Evolutionary conservation across 2,888 invertebrate species (phyloP).

Genomic region (Lacanobia wlatinum): DNA sequence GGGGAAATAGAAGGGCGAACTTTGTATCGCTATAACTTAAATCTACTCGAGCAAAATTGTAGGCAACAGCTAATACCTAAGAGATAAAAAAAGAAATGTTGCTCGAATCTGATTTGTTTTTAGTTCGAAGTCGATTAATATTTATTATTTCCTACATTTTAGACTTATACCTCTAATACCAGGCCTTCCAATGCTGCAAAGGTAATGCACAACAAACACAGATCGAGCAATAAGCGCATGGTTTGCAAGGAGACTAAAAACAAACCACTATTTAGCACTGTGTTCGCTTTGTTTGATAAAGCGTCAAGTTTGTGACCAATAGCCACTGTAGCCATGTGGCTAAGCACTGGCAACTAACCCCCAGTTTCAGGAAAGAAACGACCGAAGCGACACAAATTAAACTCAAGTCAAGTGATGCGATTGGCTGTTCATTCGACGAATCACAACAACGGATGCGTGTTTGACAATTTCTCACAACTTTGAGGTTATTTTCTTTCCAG

Average conservation of each 20-base stretch:
- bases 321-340: constrained; percentile 50
- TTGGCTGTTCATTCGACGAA: neutral
- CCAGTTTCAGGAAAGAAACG: neutral
- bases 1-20: neutral
- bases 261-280: constrained; percentile 26
- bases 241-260: neutral
- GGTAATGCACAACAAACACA: constrained; percentile 31
- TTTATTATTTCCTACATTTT: constrained; percentile 70
- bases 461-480: neutral
- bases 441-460: neutral
- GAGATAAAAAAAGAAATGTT: neutral
- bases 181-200: constrained; percentile 73
- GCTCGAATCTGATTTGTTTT: too few relatives aligned
- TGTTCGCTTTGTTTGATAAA: constrained; percentile 45
- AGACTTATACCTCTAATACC: constrained; percentile 73
- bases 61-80: too few relatives aligned
- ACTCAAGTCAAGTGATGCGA: neutral
- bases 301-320: constrained; percentile 31
- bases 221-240: neutral
- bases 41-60: too few relatives aligned
- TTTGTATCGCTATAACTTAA: neutral
- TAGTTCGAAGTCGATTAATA: constrained; percentile 11
- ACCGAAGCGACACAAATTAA: neutral
- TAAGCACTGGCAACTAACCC: constrained; percentile 30
- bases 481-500: neutral